phyloP scores from a whole-genome alignment of 1,140 invertebrate species.

The Lethocerus indicus region DNA sequence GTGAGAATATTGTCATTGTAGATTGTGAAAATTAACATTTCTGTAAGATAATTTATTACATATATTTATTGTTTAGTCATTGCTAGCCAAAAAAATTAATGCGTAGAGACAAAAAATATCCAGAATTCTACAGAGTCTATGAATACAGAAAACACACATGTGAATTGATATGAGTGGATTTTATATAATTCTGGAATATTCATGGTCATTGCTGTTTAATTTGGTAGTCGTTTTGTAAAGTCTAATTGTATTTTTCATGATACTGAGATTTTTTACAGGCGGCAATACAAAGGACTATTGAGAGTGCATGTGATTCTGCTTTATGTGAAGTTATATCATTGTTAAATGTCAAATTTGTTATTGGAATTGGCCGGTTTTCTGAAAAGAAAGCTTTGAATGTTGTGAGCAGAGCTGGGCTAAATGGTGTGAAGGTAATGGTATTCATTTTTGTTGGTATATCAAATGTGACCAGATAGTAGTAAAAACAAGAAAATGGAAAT shows the following conservation, averaged over 20 bases:
- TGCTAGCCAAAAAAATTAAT: too few species aligned
- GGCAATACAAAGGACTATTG: constrained; percentile 32
- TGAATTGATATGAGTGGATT: too few species aligned
- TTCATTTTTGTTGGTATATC: constrained; percentile 7
- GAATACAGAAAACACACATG: too few species aligned
- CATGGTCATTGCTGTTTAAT: neutral
- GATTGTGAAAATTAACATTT: too few species aligned
- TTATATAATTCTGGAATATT: too few species aligned
- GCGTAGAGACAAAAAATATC: too few species aligned
- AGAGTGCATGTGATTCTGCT: constrained; percentile 41
- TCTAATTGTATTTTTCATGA: neutral
- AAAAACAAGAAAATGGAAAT: too few species aligned
- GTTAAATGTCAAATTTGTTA: constrained; percentile 48
- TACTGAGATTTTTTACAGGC: constrained; percentile 26
- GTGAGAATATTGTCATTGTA: constrained; percentile 27
- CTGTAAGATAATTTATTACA: too few species aligned
- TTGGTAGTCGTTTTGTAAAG: neutral
- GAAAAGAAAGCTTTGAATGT: constrained; percentile 43
- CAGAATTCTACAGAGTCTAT: too few species aligned
- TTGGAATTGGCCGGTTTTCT: constrained; percentile 70
- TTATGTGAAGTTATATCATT: constrained; percentile 47
- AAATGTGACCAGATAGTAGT: neutral
- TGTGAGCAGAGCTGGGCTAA: constrained; percentile 27
- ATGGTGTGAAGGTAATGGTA: constrained; percentile 9
- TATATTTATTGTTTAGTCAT: too few species aligned